Evolutionary conservation across 2,113 vertebrate genomes (phyloP).

Genomic region (Mus spicilegus): DNA sequence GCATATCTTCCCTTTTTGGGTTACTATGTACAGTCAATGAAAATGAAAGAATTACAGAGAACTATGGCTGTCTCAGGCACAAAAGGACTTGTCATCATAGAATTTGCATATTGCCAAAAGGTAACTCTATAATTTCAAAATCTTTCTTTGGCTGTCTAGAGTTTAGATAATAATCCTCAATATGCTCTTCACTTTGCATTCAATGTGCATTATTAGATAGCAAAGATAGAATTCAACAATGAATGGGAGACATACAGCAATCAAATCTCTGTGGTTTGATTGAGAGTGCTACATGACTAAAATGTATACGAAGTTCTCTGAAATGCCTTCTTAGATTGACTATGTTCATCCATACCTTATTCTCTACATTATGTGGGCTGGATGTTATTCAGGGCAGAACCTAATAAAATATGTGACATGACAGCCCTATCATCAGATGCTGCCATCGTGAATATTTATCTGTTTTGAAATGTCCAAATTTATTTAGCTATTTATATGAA

Average conservation of each 20-base stretch:
- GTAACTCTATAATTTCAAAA: background rate
- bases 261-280: slow-evolving; percentile 55
- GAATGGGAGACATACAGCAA: slow-evolving; percentile 55
- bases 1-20: background rate
- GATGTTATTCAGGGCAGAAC: slow-evolving; percentile 45
- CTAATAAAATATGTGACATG: slow-evolving; percentile 74
- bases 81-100: slow-evolving; percentile 22
- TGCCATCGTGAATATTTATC: slow-evolving; percentile 69
- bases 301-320: slow-evolving; percentile 27
- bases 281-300: slow-evolving; percentile 63
- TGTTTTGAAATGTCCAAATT: slow-evolving; percentile 72
- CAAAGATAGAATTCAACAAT: slow-evolving; percentile 57
- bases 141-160: slow-evolving; percentile 45
- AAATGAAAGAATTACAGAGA: background rate
- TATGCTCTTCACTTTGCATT: slow-evolving; percentile 50
- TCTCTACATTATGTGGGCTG: slow-evolving; percentile 50
- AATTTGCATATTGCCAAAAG: background rate
- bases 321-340: slow-evolving; percentile 75
- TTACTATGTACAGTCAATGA: background rate
- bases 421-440: slow-evolving; percentile 49
- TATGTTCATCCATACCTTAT: slow-evolving; percentile 74
- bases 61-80: background rate
- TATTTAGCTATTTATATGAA: slow-evolving; percentile 69
- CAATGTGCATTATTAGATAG: slow-evolving; percentile 47
- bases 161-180: slow-evolving; percentile 48